Evolutionary conservation across 2,113 vertebrate genomes (phyloP).

Genomic region (Myotis yumanensis): DNA sequence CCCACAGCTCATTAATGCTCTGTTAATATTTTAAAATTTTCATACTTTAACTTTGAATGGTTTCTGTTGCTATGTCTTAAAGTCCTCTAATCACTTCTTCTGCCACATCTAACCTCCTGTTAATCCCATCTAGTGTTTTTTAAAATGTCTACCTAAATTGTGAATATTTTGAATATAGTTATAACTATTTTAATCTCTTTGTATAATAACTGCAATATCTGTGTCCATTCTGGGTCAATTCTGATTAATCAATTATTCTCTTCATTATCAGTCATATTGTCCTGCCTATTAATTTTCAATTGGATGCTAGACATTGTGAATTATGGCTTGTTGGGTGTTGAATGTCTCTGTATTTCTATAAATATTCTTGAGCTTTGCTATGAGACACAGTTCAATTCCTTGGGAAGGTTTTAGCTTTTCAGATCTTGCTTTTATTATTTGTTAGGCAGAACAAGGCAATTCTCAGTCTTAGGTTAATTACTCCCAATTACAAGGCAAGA

Average conservation of each 20-base stretch:
- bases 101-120: not conserved
- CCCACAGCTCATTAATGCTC: not conserved
- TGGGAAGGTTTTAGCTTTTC: not conserved
- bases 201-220: not conserved
- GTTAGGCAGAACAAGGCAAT: not conserved
- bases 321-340: not conserved
- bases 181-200: not conserved
- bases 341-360: not conserved
- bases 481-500: not conserved
- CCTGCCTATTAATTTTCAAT: not conserved
- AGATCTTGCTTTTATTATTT: not conserved
- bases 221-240: not conserved
- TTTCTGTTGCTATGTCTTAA: not conserved
- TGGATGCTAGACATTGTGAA: not conserved
- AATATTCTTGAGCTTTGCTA: not conserved
- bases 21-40: constrained; percentile 5
- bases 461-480: not conserved
- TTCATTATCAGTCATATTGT: not conserved
- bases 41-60: not conserved
- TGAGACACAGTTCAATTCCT: not conserved
- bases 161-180: not conserved
- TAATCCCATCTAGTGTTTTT: not conserved
- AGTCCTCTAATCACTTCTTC: constrained; percentile 14
- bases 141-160: not conserved
- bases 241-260: not conserved